A percentile compares a stretch with the other conserved stretches of the same genome.
These are phyloP conservation scores for Osmoderma eremita DNA, from an alignment of 2,888 invertebrate genomes.

Conservation along the genomic window DNA sequence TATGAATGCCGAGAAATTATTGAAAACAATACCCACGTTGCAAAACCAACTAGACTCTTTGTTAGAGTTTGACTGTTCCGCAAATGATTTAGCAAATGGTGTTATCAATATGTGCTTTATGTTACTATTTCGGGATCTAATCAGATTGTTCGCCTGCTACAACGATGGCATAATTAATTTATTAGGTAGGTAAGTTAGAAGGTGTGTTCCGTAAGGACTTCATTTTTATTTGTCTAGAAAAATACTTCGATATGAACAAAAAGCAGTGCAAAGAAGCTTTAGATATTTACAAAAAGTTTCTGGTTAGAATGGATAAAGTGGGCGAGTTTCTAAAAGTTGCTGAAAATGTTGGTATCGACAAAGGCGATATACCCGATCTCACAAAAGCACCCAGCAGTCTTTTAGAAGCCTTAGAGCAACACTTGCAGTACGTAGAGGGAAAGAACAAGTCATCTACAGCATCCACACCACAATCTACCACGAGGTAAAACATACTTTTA, in stretches of 20 bases:
- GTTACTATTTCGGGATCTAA: conserved; percentile 84
- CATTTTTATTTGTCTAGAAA: conserved; percentile 71
- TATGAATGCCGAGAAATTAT: conserved; percentile 96
- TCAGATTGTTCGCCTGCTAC: conserved; percentile 96
- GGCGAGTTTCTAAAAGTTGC: conserved; percentile 95
- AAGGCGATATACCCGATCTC: conserved; percentile 97
- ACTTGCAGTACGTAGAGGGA: conserved; percentile 92
- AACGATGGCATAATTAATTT: conserved; percentile 99
- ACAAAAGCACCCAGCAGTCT: conserved; percentile 98
- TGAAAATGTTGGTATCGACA: conserved; percentile 95
- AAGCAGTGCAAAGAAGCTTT: conserved; percentile 98
- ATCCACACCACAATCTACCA: conserved; percentile 85
- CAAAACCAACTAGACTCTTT: conserved; percentile 96
- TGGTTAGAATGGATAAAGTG: conserved; percentile 98
- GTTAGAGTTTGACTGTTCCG: conserved; percentile 96
- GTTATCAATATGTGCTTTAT: conserved; percentile 87
- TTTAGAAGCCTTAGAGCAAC: conserved; percentile 95
- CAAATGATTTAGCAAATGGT: conserved; percentile 96
- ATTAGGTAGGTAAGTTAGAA: conserved; percentile 75
- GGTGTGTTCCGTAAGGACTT: too few relatives aligned
- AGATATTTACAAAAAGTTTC: conserved; percentile 98
- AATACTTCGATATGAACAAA: conserved; percentile 99
- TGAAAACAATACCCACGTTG: conserved; percentile 95
- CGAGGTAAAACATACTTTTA: conserved; percentile 69
- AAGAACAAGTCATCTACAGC: conserved; percentile 83